These are phyloP conservation scores for Sula dactylatra DNA, from an alignment of 2,113 vertebrate species.

Conservation along the genomic window DNA sequence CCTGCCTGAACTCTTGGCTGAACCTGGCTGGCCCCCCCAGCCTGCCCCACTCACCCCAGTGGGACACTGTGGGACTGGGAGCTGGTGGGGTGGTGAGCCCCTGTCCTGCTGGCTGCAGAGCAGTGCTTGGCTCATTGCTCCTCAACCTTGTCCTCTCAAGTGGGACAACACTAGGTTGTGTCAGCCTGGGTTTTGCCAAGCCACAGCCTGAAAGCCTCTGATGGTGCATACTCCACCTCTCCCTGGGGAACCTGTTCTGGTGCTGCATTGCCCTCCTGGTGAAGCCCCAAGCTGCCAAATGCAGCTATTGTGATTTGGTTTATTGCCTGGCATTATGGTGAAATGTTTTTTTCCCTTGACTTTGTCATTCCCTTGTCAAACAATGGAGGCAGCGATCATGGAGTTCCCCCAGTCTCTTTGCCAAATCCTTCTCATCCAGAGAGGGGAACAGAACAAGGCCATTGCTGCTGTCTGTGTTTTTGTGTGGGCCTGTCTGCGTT, in stretches of 20 bases:
- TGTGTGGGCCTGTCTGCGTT: too few relatives aligned
- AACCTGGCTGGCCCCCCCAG: rapidly evolving
- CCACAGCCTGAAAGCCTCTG: not conserved
- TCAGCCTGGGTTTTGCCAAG: not conserved
- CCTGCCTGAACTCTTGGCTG: not conserved
- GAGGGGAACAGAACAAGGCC: not conserved
- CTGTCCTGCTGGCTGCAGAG: not conserved
- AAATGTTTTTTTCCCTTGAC: not conserved
- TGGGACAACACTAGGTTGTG: not conserved
- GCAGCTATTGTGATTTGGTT: not conserved
- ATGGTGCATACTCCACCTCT: rapidly evolving
- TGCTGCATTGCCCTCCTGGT: not conserved
- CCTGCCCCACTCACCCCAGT: rapidly evolving
- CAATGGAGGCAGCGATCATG: not conserved
- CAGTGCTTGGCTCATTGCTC: not conserved
- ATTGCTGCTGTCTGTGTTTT: not conserved
- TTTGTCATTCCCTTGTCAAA: not conserved
- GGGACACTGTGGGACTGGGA: not conserved
- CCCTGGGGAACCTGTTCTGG: not conserved
- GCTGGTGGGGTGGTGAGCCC: not conserved
- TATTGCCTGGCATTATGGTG: rapidly evolving
- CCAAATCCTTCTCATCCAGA: not conserved
- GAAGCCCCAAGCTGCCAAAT: rapidly evolving
- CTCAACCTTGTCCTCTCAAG: not conserved
- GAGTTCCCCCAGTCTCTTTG: not conserved